Evolutionary conservation across 2,797 vertebrate species (phyloP), one percentile per base, ranked within the genome.

Genomic region (Mormyrops boulengeri): DNA sequence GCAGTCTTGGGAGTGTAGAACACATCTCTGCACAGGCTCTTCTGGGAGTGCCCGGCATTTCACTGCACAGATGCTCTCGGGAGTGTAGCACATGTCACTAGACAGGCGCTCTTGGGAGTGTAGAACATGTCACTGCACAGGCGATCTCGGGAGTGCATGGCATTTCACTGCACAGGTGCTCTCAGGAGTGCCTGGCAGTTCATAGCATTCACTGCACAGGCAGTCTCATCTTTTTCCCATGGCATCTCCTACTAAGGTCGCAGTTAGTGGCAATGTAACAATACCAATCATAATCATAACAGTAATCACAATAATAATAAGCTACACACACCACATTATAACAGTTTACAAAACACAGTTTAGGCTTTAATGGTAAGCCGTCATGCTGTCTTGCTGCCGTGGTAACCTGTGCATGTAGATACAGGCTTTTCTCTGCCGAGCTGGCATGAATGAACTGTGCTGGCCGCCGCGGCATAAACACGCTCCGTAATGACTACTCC

Each of bases 401-500:
- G 38, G 73, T 41, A 44, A 44, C 38, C 73, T 80, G 38, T 44
- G 73, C 73, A 80, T 80, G 73, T 41, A 44, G 34, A 14, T n/a
- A 44, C 34, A 80, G 73, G 73, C 38, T 38, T 44, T 17, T 19
- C 73, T 80, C 73, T 44, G 73, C 12, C 34, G 6, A 14, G 12
- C 73, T 44, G 34, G 89, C 82, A 85, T 88, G 57, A 89, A 89
- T 91, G 92, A 92, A 92, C 92, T 90, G 92, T 92, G 91, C 91
- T 94, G 94, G 94, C 93, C 92, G 93, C 92, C 92, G 92, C 87
- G 44, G 73, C 60, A 87, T 88, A 88, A 88, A 90, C 92, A 92
- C 92, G 91, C 93, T 94, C 91, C 93, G 92, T 91, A 93, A 94
- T 93, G 93, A 94, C 93, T 93, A 91, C 91, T 92, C 91, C 89